Evolutionary conservation across 2,797 vertebrate genomes (phyloP).

Genomic region (Peromyscus nudipes): DNA sequence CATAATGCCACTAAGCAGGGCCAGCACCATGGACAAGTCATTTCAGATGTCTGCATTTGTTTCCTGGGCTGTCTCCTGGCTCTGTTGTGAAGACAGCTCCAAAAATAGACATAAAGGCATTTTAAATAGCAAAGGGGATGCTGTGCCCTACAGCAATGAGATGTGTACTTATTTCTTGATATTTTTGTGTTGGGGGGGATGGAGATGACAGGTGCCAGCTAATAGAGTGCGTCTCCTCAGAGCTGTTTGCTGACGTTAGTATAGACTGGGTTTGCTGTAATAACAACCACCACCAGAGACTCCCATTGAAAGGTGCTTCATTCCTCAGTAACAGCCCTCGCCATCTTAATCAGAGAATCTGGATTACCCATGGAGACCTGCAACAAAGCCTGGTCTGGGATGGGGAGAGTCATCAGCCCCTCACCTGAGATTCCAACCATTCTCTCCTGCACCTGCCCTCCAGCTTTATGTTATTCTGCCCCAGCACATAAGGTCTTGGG

Average conservation of each 20-base stretch:
- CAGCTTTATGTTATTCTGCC: not conserved
- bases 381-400: not conserved
- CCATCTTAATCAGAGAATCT: not conserved
- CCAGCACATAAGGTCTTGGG: not conserved
- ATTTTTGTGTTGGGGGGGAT: not conserved
- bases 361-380: not conserved
- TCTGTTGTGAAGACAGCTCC: constrained; percentile 45
- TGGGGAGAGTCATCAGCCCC: not conserved
- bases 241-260: not conserved
- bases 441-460: no score
- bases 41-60: not conserved
- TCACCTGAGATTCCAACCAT: not conserved
- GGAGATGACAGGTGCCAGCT: not conserved
- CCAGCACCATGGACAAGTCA: not conserved
- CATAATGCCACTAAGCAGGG: not conserved
- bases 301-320: not conserved
- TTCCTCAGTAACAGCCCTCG: not conserved
- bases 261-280: not conserved
- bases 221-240: not conserved
- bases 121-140: constrained; percentile 6
- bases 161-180: not conserved
- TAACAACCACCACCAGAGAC: not conserved
- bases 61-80: not conserved
- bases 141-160: not conserved
- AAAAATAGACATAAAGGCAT: constrained; percentile 44